Base-by-base conservation (phyloP, 2,113 vertebrate species). In the Semnopithecus entellus region DNA sequence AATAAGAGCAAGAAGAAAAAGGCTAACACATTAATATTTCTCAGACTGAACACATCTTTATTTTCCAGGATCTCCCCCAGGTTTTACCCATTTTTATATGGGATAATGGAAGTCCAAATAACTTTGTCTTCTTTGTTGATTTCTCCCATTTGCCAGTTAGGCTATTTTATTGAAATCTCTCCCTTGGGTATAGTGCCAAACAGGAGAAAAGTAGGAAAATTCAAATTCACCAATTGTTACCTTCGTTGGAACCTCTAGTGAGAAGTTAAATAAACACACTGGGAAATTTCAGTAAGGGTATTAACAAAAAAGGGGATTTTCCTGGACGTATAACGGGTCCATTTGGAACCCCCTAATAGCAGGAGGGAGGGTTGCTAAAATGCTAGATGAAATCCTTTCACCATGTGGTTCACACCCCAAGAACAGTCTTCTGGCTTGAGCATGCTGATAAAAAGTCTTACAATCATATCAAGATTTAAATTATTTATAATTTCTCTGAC, bases 401-500 rank as follows among this genome's bases (percentile, higher is more conserved):
- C 7, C 64, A 57, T 27, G 48, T 55, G 9, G 45, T 35, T 90
- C 3, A 35, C 25, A 86, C 14, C 6, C n/a, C 32, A 89, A 61
- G 22, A 35, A 52, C 2, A 35, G 2, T 13, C 50, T 45, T 96
- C 96, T 87, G 75, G 13, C 43, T 97, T 92, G 8, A 76, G 22
- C 23, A 66, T 32, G 13, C 1, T 80, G 70, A 72, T 88, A 81
- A 92, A 57, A 91, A 50, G 17, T 89, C 64, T 94, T 93, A 90
- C 3, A 88, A 35, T 35, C 70, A 17, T 72, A 78, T 8, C 22
- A 61, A 70, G 48, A 90, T 82, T 59, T 92, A 30, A 94, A 72
- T 55, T 93, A 79, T 85, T 78, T 79, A 87, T 93, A 55, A 59
- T 61, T 76, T 64, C 68, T 94, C 40, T 87, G 57, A 92, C 22